Percentiles rank a stretch among this genome's conserved stretches.
Conservation (phyloP, 2,888 invertebrate species). For the Lampropteryx suffumata region DNA sequence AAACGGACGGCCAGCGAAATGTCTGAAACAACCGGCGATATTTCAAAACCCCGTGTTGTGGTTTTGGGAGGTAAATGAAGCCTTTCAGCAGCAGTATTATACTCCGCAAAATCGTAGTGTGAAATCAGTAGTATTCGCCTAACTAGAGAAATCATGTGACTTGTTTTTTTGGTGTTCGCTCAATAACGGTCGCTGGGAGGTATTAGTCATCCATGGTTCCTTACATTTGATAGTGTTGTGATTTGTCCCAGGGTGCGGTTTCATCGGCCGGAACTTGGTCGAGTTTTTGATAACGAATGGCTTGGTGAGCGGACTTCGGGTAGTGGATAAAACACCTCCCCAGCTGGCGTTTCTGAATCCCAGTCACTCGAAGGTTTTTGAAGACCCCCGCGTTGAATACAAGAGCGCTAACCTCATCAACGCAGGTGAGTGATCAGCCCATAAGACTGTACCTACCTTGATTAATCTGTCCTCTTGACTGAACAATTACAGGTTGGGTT, state of each 20-base stretch:
- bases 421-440: constrained; percentile 84
- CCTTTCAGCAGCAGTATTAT: constrained; percentile 2
- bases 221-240: constrained; percentile 42
- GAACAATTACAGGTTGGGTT: too few species aligned
- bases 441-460: not conserved
- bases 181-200: constrained; percentile 61
- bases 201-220: constrained; percentile 68
- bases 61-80: constrained; percentile 75
- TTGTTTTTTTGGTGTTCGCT: constrained; percentile 44
- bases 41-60: constrained; percentile 72
- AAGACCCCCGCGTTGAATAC: constrained; percentile 91
- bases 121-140: not conserved
- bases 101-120: not conserved
- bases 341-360: constrained; percentile 95
- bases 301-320: constrained; percentile 88
- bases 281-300: constrained; percentile 90
- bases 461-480: too few species aligned
- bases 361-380: constrained; percentile 87
- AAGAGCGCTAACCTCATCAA: constrained; percentile 96
- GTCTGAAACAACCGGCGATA: constrained; percentile 73
- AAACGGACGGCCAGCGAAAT: constrained; percentile 66
- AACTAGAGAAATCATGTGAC: constrained; percentile 18
- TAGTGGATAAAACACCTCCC: constrained; percentile 96
- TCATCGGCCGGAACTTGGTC: constrained; percentile 95
- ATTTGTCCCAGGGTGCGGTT: constrained; percentile 91